Conservation (phyloP, 2,113 vertebrate genomes). For the Ailurus styani region DNA sequence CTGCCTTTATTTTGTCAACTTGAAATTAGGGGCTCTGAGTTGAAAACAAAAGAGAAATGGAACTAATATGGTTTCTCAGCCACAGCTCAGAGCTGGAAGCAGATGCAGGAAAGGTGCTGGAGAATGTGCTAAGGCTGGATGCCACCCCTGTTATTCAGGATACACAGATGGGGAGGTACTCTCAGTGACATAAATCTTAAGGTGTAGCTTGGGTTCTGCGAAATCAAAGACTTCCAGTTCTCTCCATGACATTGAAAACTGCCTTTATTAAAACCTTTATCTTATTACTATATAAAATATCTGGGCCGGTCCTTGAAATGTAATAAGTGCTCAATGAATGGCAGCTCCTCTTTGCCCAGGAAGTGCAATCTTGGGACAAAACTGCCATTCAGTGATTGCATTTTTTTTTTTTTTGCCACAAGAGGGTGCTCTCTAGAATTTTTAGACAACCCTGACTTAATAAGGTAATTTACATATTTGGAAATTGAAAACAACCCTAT, state of each 20-base stretch:
- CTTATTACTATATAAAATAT: background rate
- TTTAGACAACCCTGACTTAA: background rate
- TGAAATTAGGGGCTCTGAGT: background rate
- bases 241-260: background rate
- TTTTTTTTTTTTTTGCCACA: background rate
- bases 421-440: background rate
- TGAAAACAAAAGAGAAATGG: conserved; percentile 14
- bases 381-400: background rate
- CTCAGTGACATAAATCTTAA: background rate
- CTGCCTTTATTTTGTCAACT: conserved; percentile 5
- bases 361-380: background rate
- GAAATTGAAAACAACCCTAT: background rate
- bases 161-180: background rate
- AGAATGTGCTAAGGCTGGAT: background rate
- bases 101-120: background rate
- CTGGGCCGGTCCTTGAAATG: background rate
- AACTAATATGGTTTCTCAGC: background rate
- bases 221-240: background rate
- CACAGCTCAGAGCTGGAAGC: background rate
- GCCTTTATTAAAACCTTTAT: background rate
- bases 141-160: background rate
- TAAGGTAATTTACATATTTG: background rate
- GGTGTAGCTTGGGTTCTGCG: background rate
- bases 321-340: background rate
- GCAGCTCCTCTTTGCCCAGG: background rate